phyloP scores from a whole-genome alignment of 2,797 vertebrate species.

The Sebastes steindachneri region DNA sequence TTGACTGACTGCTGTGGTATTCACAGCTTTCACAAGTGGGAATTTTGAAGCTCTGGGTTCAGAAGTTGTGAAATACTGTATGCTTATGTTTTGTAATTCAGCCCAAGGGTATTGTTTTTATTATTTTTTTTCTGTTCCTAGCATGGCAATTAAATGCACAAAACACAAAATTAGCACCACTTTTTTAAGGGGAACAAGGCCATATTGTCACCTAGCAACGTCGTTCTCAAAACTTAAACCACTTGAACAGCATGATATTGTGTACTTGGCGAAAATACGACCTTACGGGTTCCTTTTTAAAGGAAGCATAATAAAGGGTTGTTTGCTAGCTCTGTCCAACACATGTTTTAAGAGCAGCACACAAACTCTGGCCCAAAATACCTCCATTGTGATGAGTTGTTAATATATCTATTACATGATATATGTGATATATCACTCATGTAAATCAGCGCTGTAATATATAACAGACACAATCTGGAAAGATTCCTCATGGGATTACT shows the following conservation, averaged over 20 bases:
- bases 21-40: not conserved
- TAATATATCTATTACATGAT: not conserved
- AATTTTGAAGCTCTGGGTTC: not conserved
- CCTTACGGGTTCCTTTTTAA: not conserved
- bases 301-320: slow-evolving; percentile 3
- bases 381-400: not conserved
- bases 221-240: not conserved
- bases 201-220: slow-evolving; percentile 13
- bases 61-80: not conserved
- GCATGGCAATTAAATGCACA: not conserved
- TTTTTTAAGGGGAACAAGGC: not conserved
- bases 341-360: not conserved
- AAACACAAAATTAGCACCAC: not conserved
- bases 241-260: slow-evolving; percentile 9
- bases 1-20: not conserved
- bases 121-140: not conserved
- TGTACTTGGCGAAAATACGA: slow-evolving; percentile 3
- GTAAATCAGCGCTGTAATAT: not conserved
- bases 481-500: not conserved
- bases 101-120: not conserved
- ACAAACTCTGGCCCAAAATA: not conserved
- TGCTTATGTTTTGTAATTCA: not conserved
- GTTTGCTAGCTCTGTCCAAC: not conserved
- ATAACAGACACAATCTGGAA: not conserved
- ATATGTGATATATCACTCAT: not conserved